Evolutionary conservation across 1,140 invertebrate genomes (phyloP).

Genomic region (Himalopsyche phryganea): DNA sequence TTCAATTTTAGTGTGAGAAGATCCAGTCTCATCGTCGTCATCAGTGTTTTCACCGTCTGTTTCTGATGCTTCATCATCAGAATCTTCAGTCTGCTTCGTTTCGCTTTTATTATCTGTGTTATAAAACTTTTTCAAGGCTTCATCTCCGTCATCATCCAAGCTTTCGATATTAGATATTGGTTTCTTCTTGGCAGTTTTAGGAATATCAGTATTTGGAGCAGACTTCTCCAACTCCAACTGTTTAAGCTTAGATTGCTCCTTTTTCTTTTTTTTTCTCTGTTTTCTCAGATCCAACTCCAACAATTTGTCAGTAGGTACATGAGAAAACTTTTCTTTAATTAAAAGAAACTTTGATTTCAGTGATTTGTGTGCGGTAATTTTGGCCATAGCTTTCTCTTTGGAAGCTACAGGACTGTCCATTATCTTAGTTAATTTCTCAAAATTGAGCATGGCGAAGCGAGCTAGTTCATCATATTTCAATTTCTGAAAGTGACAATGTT

Average conservation of each 20-base stretch:
- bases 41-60: not conserved
- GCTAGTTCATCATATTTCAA: constrained; percentile 20
- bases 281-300: constrained; percentile 26
- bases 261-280: constrained; percentile 18
- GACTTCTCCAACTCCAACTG: not conserved
- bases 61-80: not conserved
- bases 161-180: not conserved
- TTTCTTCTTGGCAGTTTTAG: constrained; percentile 6
- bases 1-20: constrained; percentile 1
- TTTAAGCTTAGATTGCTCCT: constrained; percentile 17
- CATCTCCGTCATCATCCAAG: constrained; percentile 1
- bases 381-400: constrained; percentile 28
- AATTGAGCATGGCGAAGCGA: constrained; percentile 28
- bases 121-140: not conserved
- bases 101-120: constrained; percentile 3
- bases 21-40: constrained; percentile 1
- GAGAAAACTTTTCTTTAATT: constrained; percentile 20
- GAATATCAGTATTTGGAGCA: no score
- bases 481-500: constrained; percentile 23
- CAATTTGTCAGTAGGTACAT: constrained; percentile 20
- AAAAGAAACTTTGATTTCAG: constrained; percentile 14
- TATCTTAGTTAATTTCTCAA: constrained; percentile 18
- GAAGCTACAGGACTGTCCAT: constrained; percentile 27
- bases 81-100: not conserved
- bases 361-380: constrained; percentile 20